phyloP scores from a whole-genome alignment of 2,113 vertebrate species.

The Osmerus mordax region DNA sequence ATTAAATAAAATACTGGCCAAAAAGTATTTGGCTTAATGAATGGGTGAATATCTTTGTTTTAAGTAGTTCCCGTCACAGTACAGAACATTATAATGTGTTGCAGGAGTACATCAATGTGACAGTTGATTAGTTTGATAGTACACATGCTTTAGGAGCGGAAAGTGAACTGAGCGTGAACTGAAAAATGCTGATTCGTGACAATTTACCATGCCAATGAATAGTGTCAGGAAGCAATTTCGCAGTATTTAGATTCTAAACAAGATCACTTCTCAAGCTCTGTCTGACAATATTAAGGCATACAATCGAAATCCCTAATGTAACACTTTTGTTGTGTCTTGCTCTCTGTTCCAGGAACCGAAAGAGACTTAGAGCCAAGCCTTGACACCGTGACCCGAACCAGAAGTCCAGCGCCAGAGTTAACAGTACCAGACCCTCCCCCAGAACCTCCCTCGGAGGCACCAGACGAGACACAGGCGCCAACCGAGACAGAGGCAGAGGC shows the following conservation, averaged over 20 bases:
- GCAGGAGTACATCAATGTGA: neutral
- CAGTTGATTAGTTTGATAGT: neutral
- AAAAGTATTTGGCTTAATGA: neutral
- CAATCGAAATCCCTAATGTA: slow-evolving; percentile 25
- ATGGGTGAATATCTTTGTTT: neutral
- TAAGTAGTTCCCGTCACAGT: neutral
- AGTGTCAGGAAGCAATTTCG: slow-evolving; percentile 34
- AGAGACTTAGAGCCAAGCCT: slow-evolving; percentile 58
- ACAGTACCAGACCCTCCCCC: slow-evolving; percentile 37
- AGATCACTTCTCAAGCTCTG: slow-evolving; percentile 20
- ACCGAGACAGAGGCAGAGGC: neutral
- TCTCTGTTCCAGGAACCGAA: slow-evolving; percentile 71
- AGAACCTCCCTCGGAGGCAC: slow-evolving; percentile 37
- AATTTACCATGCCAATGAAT: slow-evolving; percentile 18
- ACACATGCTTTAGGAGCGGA: neutral
- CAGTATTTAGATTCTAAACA: slow-evolving; percentile 28
- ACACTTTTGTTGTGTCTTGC: slow-evolving; percentile 43
- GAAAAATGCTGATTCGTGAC: neutral
- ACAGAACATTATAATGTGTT: neutral
- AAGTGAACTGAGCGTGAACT: too few relatives aligned
- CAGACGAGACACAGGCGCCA: slow-evolving; percentile 36
- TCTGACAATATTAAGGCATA: slow-evolving; percentile 24
- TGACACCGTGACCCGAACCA: slow-evolving; percentile 44
- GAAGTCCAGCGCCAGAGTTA: slow-evolving; percentile 47
- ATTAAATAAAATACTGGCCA: too few relatives aligned